Conservation (phyloP, 2,888 invertebrate genomes). For the Cylloceria caligata region DNA sequence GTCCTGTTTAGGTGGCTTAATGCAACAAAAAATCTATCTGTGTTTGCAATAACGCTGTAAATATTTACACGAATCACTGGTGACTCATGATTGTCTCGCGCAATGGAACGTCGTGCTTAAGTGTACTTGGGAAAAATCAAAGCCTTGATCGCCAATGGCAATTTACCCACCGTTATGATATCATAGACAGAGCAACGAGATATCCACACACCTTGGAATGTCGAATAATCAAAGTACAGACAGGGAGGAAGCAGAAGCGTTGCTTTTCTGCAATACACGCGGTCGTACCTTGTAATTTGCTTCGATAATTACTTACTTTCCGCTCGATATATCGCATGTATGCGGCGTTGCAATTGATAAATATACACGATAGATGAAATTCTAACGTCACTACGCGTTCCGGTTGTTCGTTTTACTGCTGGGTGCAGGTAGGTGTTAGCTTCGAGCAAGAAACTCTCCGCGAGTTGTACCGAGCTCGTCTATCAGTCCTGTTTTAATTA, state of each 20-base stretch:
- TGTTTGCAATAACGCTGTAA: background rate
- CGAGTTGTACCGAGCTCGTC: conserved; percentile 32
- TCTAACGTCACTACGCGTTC: conserved; percentile 32
- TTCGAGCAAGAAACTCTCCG: background rate
- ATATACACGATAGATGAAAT: conserved; percentile 55
- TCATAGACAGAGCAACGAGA: conserved; percentile 34
- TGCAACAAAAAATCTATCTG: background rate
- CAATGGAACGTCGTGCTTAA: background rate
- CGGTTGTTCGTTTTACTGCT: conserved; percentile 20
- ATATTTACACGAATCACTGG: conserved; percentile 13
- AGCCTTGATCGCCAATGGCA: conserved; percentile 44
- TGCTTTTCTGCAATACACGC: conserved; percentile 46
- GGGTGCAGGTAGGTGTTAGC: conserved; percentile 15
- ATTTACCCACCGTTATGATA: conserved; percentile 60
- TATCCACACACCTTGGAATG: conserved; percentile 57
- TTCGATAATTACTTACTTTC: conserved; percentile 59
- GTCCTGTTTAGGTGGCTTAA: too few species aligned
- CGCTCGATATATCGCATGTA: conserved; percentile 58
- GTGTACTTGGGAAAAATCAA: conserved; percentile 27
- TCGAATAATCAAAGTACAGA: conserved; percentile 58
- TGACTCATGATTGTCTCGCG: conserved; percentile 23
- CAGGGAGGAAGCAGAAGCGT: conserved; percentile 53
- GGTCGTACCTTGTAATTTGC: conserved; percentile 59
- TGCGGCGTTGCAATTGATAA: conserved; percentile 56
- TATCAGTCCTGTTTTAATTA: conserved; percentile 68